Conservation (phyloP, 2,888 invertebrate genomes). For the Chirona hameri region DNA sequence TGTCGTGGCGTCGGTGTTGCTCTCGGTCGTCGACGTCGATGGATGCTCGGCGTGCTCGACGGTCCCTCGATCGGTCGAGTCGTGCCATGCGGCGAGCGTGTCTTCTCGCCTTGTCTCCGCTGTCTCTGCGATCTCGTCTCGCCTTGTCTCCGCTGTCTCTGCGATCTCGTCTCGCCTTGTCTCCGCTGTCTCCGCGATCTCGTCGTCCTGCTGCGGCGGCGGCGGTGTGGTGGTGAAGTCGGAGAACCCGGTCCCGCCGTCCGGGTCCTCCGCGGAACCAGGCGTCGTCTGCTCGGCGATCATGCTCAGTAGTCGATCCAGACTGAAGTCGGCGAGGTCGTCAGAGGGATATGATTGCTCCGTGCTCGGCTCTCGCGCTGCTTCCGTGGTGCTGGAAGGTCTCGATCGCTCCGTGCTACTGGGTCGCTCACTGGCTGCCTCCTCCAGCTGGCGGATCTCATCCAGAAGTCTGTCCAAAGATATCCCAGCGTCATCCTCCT, state of each 20-base stretch:
- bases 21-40: too few relatives aligned
- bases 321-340: not conserved
- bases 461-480: not conserved
- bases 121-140: too few relatives aligned
- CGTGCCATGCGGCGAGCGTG: not conserved
- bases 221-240: not conserved
- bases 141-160: too few relatives aligned
- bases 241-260: not conserved
- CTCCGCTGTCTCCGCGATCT: too few relatives aligned
- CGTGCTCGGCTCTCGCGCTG: not conserved
- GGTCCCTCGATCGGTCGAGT: not conserved
- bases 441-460: constrained; percentile 1
- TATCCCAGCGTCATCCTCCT: not conserved
- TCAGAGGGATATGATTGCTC: not conserved
- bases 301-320: not conserved
- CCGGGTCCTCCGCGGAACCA: not conserved
- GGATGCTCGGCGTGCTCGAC: too few relatives aligned
- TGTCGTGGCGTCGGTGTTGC: too few relatives aligned
- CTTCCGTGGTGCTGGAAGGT: not conserved
- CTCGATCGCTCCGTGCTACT: not conserved
- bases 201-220: not conserved
- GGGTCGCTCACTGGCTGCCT: not conserved
- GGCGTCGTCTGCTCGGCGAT: constrained; percentile 8
- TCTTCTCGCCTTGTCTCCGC: not conserved
- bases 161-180: too few relatives aligned